Conservation (phyloP, 2,888 invertebrate genomes). For the Cotesia congregata region DNA sequence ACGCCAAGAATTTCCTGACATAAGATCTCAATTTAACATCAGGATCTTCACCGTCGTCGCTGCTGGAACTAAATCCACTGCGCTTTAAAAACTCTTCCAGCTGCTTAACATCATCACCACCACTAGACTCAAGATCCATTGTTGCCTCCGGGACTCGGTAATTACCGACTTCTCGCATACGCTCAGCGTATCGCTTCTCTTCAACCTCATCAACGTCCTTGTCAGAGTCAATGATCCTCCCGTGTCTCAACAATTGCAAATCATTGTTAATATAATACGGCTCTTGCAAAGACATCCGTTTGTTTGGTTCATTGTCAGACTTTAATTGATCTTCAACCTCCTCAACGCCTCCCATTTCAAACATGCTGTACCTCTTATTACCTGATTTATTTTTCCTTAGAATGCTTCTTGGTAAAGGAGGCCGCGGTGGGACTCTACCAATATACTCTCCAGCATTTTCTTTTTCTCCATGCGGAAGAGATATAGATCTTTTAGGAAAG, state of each 20-base stretch:
- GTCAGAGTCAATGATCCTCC: constrained; percentile 63
- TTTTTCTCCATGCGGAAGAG: constrained; percentile 71
- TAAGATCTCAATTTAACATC: constrained; percentile 81
- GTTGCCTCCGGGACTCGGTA: constrained; percentile 54
- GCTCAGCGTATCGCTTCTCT: constrained; percentile 62
- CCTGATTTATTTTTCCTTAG: constrained; percentile 75
- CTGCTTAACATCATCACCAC: constrained; percentile 78
- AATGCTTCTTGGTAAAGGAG: constrained; percentile 82
- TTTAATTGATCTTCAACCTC: constrained; percentile 71
- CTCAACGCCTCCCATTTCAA: constrained; percentile 79
- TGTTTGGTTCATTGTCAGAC: constrained; percentile 73
- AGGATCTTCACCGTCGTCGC: constrained; percentile 79
- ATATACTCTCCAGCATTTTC: constrained; percentile 68
- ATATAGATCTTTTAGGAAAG: constrained; percentile 78
- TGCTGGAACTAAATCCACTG: constrained; percentile 77
- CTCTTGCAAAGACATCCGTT: constrained; percentile 83
- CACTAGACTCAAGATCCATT: constrained; percentile 68
- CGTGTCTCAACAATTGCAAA: constrained; percentile 59
- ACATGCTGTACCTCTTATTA: constrained; percentile 81
- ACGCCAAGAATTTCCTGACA: constrained; percentile 79
- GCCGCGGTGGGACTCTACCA: constrained; percentile 76
- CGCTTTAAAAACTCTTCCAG: constrained; percentile 80
- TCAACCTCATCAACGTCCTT: constrained; percentile 69
- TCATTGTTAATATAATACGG: constrained; percentile 76
- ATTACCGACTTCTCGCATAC: constrained; percentile 57